phyloP scores from a whole-genome alignment of 2,113 vertebrate species.

The Condylura cristata region DNA sequence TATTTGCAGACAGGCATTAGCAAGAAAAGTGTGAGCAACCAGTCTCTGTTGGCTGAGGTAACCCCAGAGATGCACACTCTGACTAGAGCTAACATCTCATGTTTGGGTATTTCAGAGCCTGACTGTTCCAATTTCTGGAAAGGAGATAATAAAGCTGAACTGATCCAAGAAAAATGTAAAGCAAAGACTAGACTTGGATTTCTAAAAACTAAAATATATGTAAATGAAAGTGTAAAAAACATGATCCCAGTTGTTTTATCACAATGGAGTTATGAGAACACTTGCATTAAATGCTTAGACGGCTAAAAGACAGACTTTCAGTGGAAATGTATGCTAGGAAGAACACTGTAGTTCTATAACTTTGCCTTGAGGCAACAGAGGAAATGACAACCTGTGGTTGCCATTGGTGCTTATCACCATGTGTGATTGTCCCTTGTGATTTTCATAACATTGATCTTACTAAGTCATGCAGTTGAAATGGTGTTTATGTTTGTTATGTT shows the following conservation, averaged over 20 bases:
- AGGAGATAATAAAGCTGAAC: not conserved
- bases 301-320: conserved; percentile 59
- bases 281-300: conserved; percentile 63
- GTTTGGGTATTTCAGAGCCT: not conserved
- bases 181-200: not conserved
- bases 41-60: not conserved
- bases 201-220: conserved; percentile 30
- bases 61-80: not conserved
- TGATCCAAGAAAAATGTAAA: not conserved
- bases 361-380: conserved; percentile 30
- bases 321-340: conserved; percentile 43
- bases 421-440: not conserved
- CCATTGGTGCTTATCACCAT: not conserved
- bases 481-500: conserved; percentile 1
- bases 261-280: not conserved
- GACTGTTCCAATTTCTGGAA: not conserved
- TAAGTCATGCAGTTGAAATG: conserved; percentile 6
- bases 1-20: not conserved
- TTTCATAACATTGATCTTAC: not conserved
- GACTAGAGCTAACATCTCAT: not conserved
- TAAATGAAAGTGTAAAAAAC: conserved; percentile 28
- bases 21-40: not conserved
- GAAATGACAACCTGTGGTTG: not conserved
- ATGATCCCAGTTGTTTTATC: conserved; percentile 47
- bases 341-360: conserved; percentile 34